Conservation (phyloP, 2,888 invertebrate genomes). For the Elegia similella region DNA sequence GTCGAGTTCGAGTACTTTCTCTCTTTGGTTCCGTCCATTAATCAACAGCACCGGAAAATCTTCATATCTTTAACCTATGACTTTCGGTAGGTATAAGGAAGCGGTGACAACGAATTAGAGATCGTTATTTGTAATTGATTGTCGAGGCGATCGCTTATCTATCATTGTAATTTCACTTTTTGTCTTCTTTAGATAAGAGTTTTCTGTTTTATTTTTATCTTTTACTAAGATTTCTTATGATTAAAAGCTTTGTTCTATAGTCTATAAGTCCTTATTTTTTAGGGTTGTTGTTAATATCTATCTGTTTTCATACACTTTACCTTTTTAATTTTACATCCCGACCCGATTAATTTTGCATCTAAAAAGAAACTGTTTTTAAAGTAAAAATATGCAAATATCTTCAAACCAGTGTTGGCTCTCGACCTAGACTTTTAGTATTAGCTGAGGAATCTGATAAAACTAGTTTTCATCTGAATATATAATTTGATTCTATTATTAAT, state of each 20-base stretch:
- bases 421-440: conserved; percentile 4
- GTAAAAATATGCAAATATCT: background rate
- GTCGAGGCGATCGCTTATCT: background rate
- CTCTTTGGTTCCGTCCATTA: conserved; percentile 5
- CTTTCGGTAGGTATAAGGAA: conserved; percentile 7
- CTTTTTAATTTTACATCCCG: too few relatives aligned
- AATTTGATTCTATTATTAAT: background rate
- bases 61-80: conserved; percentile 13
- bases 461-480: background rate
- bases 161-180: background rate
- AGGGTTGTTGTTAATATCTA: too few relatives aligned
- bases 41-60: background rate
- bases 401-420: background rate
- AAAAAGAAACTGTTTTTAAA: background rate
- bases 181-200: background rate
- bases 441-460: background rate
- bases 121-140: background rate
- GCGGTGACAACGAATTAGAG: background rate
- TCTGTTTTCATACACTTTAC: too few relatives aligned
- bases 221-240: too few relatives aligned
- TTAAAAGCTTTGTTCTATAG: too few relatives aligned
- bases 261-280: too few relatives aligned
- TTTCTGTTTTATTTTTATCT: too few relatives aligned
- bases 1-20: conserved; percentile 7
- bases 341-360: too few relatives aligned